Evolutionary conservation across 1,140 invertebrate species (phyloP).

Genomic region (Ectropis grisescens): DNA sequence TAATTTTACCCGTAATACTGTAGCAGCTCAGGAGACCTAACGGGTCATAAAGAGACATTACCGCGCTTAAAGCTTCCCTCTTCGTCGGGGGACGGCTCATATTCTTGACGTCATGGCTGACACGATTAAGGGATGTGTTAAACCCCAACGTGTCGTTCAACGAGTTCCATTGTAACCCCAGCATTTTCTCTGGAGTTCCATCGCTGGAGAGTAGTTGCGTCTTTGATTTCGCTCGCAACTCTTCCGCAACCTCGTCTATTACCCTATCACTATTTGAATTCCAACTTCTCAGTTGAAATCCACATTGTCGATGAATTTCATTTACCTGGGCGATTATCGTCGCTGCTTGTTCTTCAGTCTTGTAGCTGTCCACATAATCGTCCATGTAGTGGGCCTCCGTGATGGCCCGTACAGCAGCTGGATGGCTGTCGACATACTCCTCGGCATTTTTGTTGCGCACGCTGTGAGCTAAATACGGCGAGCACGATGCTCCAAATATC

Average conservation of each 20-base stretch:
- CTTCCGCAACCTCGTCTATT: too few species aligned
- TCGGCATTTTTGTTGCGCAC: conserved; percentile 15
- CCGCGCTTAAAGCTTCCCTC: too few species aligned
- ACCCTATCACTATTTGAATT: conserved; percentile 5
- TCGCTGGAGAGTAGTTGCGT: conserved; percentile 12
- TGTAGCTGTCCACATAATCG: conserved; percentile 34
- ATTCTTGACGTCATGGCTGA: too few species aligned
- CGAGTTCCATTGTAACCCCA: conserved; percentile 8
- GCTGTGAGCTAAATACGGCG: conserved; percentile 13
- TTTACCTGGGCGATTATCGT: conserved; percentile 13
- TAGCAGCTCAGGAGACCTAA: too few species aligned
- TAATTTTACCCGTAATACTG: too few species aligned
- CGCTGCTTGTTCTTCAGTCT: conserved; percentile 15
- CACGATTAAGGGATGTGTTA: conserved; percentile 10
- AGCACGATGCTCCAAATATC: conserved; percentile 15
- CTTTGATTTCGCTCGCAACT: too few species aligned
- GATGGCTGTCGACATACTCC: conserved; percentile 11
- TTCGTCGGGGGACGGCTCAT: too few species aligned
- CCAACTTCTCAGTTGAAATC: conserved; percentile 16
- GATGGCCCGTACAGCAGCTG: conserved; percentile 22
- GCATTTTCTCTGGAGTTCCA: conserved; percentile 4
- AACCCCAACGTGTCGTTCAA: conserved; percentile 13
- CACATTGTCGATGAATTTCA: conserved; percentile 20
- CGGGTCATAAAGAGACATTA: too few species aligned
- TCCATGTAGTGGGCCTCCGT: conserved; percentile 35